phyloP scores from a whole-genome alignment of 2,113 vertebrate genomes.

The Rhea americana region DNA sequence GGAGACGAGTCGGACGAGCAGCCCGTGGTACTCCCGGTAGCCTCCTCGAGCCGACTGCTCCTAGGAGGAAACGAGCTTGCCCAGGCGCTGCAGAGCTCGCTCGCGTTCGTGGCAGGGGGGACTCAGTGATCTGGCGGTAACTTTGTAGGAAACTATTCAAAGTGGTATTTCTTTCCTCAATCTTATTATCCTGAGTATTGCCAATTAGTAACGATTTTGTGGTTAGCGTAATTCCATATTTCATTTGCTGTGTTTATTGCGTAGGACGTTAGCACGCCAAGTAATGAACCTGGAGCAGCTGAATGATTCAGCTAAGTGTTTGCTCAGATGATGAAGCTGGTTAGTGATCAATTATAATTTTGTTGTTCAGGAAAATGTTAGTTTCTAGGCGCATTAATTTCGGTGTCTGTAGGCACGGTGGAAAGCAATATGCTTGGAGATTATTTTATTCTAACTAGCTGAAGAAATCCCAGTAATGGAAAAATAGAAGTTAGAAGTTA shows the following conservation, averaged over 20 bases:
- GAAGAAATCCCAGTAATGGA: background rate
- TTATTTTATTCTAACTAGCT: background rate
- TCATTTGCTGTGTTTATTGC: conserved; percentile 43
- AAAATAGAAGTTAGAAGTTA: conserved; percentile 22
- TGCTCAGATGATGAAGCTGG: conserved; percentile 5
- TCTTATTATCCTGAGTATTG: background rate
- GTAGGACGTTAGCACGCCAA: background rate
- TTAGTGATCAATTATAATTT: conserved; percentile 35
- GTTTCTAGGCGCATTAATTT: conserved; percentile 32
- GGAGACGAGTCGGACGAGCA: background rate
- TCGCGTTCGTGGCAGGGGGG: background rate
- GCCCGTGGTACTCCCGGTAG: background rate
- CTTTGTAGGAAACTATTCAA: background rate
- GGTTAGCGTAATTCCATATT: conserved; percentile 26
- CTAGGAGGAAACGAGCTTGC: background rate
- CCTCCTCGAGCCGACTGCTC: background rate
- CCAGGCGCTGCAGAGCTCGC: background rate
- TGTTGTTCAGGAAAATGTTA: conserved; percentile 35
- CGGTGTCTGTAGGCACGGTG: background rate
- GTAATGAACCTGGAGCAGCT: conserved; percentile 34
- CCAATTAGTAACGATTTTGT: conserved; percentile 35
- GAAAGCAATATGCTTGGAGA: background rate
- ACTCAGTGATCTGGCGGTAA: background rate
- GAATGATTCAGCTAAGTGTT: background rate
- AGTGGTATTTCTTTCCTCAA: background rate